phyloP scores from a whole-genome alignment of 2,888 invertebrate species.

The Dryadula phaetusa region DNA sequence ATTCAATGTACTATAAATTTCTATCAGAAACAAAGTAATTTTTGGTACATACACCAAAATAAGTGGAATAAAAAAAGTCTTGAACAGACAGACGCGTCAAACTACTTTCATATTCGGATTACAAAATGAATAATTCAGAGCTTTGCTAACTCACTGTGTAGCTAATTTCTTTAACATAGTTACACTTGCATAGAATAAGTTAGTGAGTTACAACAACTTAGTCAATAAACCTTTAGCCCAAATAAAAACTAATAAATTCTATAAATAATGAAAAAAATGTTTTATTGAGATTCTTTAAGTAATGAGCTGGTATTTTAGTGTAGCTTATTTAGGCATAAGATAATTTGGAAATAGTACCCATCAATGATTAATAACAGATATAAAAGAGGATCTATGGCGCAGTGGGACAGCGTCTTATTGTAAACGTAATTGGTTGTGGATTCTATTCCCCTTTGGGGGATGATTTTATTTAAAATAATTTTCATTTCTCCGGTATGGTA shows the following conservation, averaged over 20 bases:
- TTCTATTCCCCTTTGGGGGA: too few relatives aligned
- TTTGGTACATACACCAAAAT: slow-evolving; percentile 1
- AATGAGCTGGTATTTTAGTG: too few relatives aligned
- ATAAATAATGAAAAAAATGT: background rate
- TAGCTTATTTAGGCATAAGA: too few relatives aligned
- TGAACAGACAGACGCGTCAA: slow-evolving; percentile 32
- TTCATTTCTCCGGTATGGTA: too few relatives aligned
- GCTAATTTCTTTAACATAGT: slow-evolving; percentile 67
- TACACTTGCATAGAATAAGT: slow-evolving; percentile 67
- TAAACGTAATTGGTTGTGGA: too few relatives aligned
- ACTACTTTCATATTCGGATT: slow-evolving; percentile 68
- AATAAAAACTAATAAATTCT: background rate
- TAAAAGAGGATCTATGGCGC: too few relatives aligned
- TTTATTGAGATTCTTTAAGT: too few relatives aligned
- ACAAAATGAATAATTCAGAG: slow-evolving; percentile 71
- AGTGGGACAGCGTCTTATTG: too few relatives aligned
- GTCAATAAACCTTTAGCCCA: background rate
- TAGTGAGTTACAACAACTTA: slow-evolving; percentile 56
- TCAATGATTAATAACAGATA: too few relatives aligned
- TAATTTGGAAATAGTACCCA: too few relatives aligned
- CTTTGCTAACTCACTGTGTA: slow-evolving; percentile 50
- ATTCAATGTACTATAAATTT: background rate
- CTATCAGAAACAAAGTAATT: background rate
- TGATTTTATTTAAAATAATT: too few relatives aligned
- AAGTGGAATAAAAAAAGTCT: slow-evolving; percentile 2